These are phyloP conservation scores for Drosophila setifemur DNA, from an alignment of 1,140 invertebrate genomes.

Conservation along the genomic window DNA sequence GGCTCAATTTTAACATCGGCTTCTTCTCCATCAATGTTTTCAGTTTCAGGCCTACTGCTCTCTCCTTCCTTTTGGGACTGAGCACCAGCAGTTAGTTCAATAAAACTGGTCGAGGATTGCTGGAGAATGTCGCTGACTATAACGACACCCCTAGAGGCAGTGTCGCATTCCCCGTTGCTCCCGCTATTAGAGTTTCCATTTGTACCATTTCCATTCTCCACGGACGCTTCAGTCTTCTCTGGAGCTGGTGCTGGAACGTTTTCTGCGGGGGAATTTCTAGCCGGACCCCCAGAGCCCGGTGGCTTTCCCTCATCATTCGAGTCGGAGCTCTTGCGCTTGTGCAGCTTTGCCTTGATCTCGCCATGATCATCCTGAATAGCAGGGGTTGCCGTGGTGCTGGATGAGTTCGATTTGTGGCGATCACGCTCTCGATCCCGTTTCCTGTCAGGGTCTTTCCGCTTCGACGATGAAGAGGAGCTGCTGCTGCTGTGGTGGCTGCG, in stretches of 20 bases:
- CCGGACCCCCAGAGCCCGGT: conserved; percentile 7
- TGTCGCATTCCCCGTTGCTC: conserved; percentile 33
- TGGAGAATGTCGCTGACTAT: conserved; percentile 65
- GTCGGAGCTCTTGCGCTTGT: conserved; percentile 62
- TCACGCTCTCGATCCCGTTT: conserved; percentile 47
- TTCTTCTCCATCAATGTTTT: background rate
- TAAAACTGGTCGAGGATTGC: conserved; percentile 60
- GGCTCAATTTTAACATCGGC: too few species aligned
- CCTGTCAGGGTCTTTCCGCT: conserved; percentile 46
- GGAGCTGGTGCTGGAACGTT: background rate
- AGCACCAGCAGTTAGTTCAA: conserved; percentile 42
- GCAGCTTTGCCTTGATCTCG: conserved; percentile 54
- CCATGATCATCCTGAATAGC: conserved; percentile 60
- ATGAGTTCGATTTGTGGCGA: conserved; percentile 49
- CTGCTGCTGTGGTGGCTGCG: conserved; percentile 52
- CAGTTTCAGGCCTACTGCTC: background rate
- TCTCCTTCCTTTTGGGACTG: background rate
- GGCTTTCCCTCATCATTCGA: conserved; percentile 76
- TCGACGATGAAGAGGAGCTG: conserved; percentile 47
- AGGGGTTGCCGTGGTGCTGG: conserved; percentile 7
- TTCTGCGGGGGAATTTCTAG: conserved; percentile 9
- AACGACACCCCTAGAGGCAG: conserved; percentile 22
- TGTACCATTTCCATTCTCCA: conserved; percentile 37
- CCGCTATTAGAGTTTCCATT: conserved; percentile 42
- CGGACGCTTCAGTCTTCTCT: conserved; percentile 10